Evolutionary conservation across 2,888 invertebrate species (phyloP).

Genomic region (Nymphalis polychloros): DNA sequence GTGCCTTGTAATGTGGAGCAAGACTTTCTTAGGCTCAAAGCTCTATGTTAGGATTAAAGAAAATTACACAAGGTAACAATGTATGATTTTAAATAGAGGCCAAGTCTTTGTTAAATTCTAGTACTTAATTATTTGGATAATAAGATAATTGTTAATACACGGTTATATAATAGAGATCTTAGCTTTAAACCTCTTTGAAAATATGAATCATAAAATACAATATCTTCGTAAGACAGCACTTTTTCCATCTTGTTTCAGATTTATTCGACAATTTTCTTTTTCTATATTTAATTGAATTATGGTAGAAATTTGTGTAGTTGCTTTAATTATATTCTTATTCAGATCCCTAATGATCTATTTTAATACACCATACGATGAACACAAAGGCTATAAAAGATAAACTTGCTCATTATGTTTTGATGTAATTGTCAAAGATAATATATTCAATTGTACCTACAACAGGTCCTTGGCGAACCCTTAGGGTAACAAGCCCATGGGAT

Average conservation of each 20-base stretch:
- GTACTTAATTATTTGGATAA: background rate
- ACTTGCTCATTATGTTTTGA: slow-evolving; percentile 25
- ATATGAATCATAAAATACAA: too few species aligned
- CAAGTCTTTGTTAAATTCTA: background rate
- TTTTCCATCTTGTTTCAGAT: too few species aligned
- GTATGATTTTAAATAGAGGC: slow-evolving; percentile 8
- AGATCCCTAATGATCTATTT: slow-evolving; percentile 20
- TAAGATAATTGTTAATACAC: background rate
- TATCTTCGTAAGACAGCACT: too few species aligned
- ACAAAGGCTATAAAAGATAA: slow-evolving; percentile 20
- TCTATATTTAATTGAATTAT: background rate
- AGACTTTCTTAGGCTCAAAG: slow-evolving; percentile 35
- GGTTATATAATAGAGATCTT: too few species aligned
- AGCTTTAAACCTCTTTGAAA: too few species aligned
- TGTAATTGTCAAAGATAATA: slow-evolving; percentile 29
- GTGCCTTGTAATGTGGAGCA: slow-evolving; percentile 39
- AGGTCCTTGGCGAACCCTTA: slow-evolving; percentile 17
- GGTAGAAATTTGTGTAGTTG: too few species aligned
- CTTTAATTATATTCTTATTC: slow-evolving; percentile 13
- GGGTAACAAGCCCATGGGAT: slow-evolving; percentile 15
- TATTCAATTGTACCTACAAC: slow-evolving; percentile 30
- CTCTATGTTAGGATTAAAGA: slow-evolving; percentile 26
- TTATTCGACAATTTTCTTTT: background rate
- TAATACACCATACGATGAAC: slow-evolving; percentile 22
- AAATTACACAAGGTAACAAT: slow-evolving; percentile 29